Percentiles rank a stretch among this genome's conserved stretches.
These are phyloP conservation scores for Polyploca ridens DNA, from an alignment of 2,888 invertebrate genomes.

Conservation along the genomic window DNA sequence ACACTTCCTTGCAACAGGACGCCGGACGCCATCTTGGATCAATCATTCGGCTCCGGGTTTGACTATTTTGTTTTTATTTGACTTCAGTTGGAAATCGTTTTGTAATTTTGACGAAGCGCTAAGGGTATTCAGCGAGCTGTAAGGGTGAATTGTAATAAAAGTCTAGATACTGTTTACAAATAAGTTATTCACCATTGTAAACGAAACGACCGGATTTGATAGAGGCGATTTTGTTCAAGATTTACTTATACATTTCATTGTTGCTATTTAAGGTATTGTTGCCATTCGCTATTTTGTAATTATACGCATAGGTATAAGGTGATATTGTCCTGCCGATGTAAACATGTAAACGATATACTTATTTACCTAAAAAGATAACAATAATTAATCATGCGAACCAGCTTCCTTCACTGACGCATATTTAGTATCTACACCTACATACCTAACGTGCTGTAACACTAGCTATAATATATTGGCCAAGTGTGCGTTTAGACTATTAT, in stretches of 20 bases:
- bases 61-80: slow-evolving; percentile 14
- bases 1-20: slow-evolving; percentile 65
- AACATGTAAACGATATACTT: neutral
- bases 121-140: neutral
- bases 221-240: neutral
- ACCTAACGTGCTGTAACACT: neutral
- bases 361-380: neutral
- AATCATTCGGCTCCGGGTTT: slow-evolving; percentile 50
- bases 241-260: neutral
- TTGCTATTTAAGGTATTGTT: neutral
- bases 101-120: slow-evolving; percentile 3
- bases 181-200: neutral
- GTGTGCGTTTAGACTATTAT: neutral
- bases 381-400: neutral
- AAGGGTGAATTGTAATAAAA: neutral
- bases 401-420: neutral
- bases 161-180: neutral
- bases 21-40: slow-evolving; percentile 76
- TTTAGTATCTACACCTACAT: neutral
- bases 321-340: neutral
- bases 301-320: neutral
- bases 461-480: neutral
- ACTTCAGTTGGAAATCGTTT: slow-evolving; percentile 8
- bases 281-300: neutral
- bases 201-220: neutral